Evolutionary conservation across 2,888 invertebrate genomes (phyloP).

Genomic region (Orchesellides sinensis): DNA sequence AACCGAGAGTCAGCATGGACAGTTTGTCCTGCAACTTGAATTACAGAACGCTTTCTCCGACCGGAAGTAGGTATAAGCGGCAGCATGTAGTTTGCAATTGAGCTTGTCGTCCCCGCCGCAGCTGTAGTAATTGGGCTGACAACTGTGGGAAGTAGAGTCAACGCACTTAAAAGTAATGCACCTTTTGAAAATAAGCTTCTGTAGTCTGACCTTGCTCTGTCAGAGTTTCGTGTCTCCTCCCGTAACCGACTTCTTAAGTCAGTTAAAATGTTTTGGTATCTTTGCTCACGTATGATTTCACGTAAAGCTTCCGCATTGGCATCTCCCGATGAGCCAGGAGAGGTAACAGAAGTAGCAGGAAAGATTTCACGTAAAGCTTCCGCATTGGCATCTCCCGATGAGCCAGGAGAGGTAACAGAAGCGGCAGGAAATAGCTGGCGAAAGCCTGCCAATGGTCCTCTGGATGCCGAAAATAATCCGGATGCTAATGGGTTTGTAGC

Average conservation of each 20-base stretch:
- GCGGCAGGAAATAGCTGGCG: constrained; percentile 14
- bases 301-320: constrained; percentile 58
- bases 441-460: background rate
- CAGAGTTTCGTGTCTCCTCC: constrained; percentile 61
- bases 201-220: constrained; percentile 68
- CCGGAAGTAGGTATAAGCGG: constrained; percentile 46
- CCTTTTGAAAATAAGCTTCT: constrained; percentile 73
- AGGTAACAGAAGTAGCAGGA: background rate
- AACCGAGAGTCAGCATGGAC: background rate
- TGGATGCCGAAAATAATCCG: background rate
- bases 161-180: constrained; percentile 72
- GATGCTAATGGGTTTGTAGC: background rate
- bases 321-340: background rate
- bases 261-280: constrained; percentile 67
- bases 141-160: constrained; percentile 70
- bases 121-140: constrained; percentile 59
- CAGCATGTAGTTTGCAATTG: constrained; percentile 62
- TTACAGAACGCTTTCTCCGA: constrained; percentile 33
- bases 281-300: constrained; percentile 72
- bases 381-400: no score
- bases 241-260: constrained; percentile 71
- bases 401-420: background rate
- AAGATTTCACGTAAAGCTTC: constrained; percentile 1
- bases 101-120: constrained; percentile 38
- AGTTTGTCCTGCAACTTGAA: background rate